phyloP scores from a whole-genome alignment of 2,797 vertebrate genomes.

The Anas acuta region DNA sequence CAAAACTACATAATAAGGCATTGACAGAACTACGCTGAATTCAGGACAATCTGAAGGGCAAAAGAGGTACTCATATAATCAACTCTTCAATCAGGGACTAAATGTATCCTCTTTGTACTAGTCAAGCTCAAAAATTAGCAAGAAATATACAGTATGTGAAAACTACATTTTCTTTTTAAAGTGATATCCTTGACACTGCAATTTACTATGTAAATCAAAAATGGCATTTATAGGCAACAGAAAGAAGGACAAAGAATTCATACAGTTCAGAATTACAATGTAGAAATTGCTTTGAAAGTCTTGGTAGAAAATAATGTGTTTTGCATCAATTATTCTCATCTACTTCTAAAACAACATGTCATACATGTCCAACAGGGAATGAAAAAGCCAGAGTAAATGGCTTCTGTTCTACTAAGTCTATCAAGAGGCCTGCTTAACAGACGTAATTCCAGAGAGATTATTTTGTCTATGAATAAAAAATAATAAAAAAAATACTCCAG shows the following conservation, averaged over 20 bases:
- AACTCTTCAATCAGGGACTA: slow-evolving; percentile 29
- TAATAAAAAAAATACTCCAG: neutral
- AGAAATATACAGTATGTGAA: slow-evolving; percentile 29
- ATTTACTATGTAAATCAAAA: slow-evolving; percentile 39
- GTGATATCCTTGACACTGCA: neutral
- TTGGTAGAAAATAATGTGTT: slow-evolving; percentile 39
- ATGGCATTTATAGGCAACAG: neutral
- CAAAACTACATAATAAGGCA: neutral
- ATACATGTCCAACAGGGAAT: slow-evolving; percentile 10
- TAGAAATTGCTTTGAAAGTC: neutral
- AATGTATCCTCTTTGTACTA: slow-evolving; percentile 34
- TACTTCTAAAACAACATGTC: slow-evolving; percentile 25
- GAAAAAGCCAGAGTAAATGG: slow-evolving; percentile 35
- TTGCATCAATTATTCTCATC: slow-evolving; percentile 31
- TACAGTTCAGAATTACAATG: slow-evolving; percentile 2
- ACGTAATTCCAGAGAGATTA: neutral
- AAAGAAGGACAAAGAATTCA: slow-evolving; percentile 21
- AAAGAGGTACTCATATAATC: slow-evolving; percentile 17
- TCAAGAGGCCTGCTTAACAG: slow-evolving; percentile 6
- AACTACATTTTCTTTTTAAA: slow-evolving; percentile 12
- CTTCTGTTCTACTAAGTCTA: slow-evolving; percentile 4
- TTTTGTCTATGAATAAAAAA: neutral
- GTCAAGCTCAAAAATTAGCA: slow-evolving; percentile 12
- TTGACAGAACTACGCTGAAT: neutral
- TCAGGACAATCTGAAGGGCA: neutral